Percentiles rank a stretch among this genome's conserved stretches.
phyloP scores from a whole-genome alignment of 2,888 invertebrate genomes.

The Eueremaeus valkanovi region DNA sequence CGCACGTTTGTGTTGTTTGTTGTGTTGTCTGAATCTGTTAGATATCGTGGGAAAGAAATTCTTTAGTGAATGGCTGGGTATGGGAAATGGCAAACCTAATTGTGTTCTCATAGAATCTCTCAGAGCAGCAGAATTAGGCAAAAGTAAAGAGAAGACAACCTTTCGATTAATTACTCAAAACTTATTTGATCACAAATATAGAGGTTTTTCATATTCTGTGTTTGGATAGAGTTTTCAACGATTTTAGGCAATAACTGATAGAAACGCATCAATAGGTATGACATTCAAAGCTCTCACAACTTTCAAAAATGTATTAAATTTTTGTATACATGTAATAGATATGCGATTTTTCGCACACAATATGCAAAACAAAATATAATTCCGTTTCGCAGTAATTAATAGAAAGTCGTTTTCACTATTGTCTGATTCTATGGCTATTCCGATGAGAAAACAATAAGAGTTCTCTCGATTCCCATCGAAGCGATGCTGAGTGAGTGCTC shows the following conservation, averaged over 20 bases:
- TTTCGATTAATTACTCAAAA: conserved; percentile 21
- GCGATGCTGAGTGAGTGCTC: conserved; percentile 15
- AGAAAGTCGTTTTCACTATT: neutral
- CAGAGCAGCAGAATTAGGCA: conserved; percentile 28
- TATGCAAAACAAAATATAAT: neutral
- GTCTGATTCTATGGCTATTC: conserved; percentile 21
- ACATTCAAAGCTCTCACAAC: neutral
- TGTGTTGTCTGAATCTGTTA: conserved; percentile 33
- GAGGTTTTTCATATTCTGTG: neutral
- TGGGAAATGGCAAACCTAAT: conserved; percentile 29
- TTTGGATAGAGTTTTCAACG: neutral
- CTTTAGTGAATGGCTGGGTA: conserved; percentile 17
- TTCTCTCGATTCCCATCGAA: conserved; percentile 23
- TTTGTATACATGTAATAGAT: too few relatives aligned
- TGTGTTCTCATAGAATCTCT: conserved; percentile 33
- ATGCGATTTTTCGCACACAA: neutral
- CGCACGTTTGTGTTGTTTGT: conserved; percentile 35
- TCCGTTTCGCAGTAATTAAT: conserved; percentile 11
- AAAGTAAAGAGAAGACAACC: conserved; percentile 2
- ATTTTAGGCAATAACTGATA: neutral
- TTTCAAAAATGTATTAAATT: too few relatives aligned
- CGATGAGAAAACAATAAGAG: conserved; percentile 31
- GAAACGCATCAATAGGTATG: neutral
- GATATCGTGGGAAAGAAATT: conserved; percentile 34
- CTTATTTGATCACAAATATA: neutral